Evolutionary conservation across 92 coral and sea anemone species (phyloP).

Genomic region (Siderastrea siderea): DNA sequence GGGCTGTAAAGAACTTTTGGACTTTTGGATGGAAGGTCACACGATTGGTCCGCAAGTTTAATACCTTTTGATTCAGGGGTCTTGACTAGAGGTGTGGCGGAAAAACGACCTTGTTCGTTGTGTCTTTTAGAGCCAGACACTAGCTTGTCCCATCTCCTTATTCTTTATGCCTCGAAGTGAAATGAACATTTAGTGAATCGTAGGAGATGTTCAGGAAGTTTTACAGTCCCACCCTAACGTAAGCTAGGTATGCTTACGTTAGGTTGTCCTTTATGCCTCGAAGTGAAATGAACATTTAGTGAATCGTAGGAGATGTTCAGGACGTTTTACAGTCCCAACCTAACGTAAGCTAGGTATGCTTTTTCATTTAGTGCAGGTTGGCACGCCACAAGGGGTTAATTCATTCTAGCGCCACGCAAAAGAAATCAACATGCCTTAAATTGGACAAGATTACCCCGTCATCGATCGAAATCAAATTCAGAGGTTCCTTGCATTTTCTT

Average conservation of each 20-base stretch:
- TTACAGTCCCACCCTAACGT: neutral
- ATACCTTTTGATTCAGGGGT: neutral
- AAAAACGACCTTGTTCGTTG: neutral
- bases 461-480: constrained; percentile 11
- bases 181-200: neutral
- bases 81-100: neutral
- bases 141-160: constrained; percentile 1
- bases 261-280: no score
- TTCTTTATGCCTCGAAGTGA: constrained; percentile 15
- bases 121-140: neutral
- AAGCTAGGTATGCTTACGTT: neutral
- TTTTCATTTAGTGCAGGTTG: neutral
- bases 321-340: neutral
- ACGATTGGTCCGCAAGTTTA: neutral
- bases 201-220: neutral
- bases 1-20: neutral
- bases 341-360: neutral
- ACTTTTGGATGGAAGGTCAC: neutral
- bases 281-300: neutral
- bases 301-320: constrained; percentile 3
- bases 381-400: constrained; percentile 3
- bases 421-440: neutral
- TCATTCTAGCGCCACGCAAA: neutral
- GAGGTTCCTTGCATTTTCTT: constrained; percentile 8
- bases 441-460: constrained; percentile 8